These are phyloP conservation scores for Geopemphigus sp. DNA, from an alignment of 1,140 invertebrate genomes.

Conservation along the genomic window DNA sequence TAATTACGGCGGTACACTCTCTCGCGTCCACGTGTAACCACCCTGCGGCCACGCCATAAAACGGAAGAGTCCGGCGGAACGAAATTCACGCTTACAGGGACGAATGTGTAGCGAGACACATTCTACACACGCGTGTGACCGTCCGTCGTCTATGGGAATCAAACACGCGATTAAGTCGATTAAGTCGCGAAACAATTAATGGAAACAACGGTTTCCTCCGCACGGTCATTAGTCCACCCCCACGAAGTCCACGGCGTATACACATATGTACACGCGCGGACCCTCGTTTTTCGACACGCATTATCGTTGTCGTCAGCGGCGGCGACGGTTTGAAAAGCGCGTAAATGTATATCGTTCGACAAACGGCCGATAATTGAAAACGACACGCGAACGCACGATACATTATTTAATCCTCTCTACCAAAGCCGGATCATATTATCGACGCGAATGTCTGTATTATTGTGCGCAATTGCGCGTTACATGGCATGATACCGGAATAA, in stretches of 20 bases:
- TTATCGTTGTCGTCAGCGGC: too few species aligned
- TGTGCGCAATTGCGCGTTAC: too few species aligned
- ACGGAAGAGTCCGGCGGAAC: background rate
- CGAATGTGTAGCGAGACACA: too few species aligned
- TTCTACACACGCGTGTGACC: too few species aligned
- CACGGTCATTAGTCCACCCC: constrained; percentile 20
- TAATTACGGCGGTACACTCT: too few species aligned
- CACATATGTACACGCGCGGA: too few species aligned
- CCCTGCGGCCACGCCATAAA: too few species aligned
- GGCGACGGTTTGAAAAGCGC: background rate
- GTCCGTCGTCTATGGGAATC: background rate
- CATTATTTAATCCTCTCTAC: constrained; percentile 2
- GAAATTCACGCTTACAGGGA: background rate
- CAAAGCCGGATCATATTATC: constrained; percentile 43
- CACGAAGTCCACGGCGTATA: background rate
- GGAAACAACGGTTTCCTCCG: constrained; percentile 6
- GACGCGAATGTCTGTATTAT: background rate
- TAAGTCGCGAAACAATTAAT: constrained; percentile 37
- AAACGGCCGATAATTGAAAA: constrained; percentile 45
- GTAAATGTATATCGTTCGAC: background rate
- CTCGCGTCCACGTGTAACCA: too few species aligned
- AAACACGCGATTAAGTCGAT: constrained; percentile 40
- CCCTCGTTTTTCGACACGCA: too few species aligned
- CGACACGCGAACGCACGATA: background rate
- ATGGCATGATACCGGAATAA: too few species aligned